Conservation (phyloP, 2,888 invertebrate species). For the Synanthedon formicaeformis region DNA sequence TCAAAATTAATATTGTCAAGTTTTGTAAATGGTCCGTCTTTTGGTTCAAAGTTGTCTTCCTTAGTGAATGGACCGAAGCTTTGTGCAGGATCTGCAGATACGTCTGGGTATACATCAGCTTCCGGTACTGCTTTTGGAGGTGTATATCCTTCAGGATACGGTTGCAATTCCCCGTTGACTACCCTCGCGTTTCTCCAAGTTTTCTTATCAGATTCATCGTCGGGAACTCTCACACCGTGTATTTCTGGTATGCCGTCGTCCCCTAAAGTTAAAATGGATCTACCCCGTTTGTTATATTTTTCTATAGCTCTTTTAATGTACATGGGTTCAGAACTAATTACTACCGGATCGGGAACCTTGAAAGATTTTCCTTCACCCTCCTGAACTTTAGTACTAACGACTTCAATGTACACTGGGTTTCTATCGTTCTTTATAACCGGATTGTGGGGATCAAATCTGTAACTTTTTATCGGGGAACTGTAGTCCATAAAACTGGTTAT, state of each 20-base stretch:
- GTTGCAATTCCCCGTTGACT: slow-evolving; percentile 84
- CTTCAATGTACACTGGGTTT: slow-evolving; percentile 67
- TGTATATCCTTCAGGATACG: slow-evolving; percentile 78
- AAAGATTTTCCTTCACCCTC: slow-evolving; percentile 57
- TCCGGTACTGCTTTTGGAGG: slow-evolving; percentile 73
- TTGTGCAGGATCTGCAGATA: slow-evolving; percentile 36
- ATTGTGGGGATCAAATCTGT: slow-evolving; percentile 60
- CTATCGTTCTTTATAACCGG: slow-evolving; percentile 66
- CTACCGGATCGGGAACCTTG: slow-evolving; percentile 76
- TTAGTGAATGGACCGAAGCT: slow-evolving; percentile 73
- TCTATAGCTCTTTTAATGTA: slow-evolving; percentile 67
- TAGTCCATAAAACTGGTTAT: slow-evolving; percentile 56
- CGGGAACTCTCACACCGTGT: slow-evolving; percentile 85
- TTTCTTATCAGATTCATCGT: slow-evolving; percentile 84
- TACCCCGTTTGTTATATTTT: slow-evolving; percentile 70
- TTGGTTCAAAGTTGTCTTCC: slow-evolving; percentile 70
- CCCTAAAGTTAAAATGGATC: slow-evolving; percentile 75
- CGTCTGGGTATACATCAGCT: slow-evolving; percentile 66
- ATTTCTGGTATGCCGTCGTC: slow-evolving; percentile 83
- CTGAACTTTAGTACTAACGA: slow-evolving; percentile 60
- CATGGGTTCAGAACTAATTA: slow-evolving; percentile 75
- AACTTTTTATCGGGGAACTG: slow-evolving; percentile 52
- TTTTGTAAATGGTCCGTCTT: slow-evolving; percentile 72
- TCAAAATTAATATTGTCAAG: slow-evolving; percentile 67
- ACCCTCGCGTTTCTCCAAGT: slow-evolving; percentile 91